Conservation (phyloP, 2,113 vertebrate genomes). For the Irena cyanogastra region DNA sequence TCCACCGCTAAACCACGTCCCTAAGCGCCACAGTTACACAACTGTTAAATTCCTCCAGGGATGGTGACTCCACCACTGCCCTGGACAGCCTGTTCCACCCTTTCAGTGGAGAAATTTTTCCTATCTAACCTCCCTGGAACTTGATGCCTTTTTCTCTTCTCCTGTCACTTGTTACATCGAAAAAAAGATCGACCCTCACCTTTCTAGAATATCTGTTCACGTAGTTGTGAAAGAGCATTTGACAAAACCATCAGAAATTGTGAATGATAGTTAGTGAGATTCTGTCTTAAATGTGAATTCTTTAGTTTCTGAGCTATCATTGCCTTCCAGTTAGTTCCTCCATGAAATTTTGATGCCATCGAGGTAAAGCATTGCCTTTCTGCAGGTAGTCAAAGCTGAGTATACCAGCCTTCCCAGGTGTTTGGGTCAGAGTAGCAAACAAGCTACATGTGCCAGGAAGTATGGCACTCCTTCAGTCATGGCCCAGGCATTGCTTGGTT, state of each 20-base stretch:
- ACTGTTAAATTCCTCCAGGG: background rate
- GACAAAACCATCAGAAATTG: background rate
- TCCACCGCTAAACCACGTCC: background rate
- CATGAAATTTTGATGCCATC: background rate
- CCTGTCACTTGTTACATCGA: fast-evolving
- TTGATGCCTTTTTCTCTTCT: background rate
- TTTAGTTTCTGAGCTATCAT: background rate
- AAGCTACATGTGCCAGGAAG: background rate
- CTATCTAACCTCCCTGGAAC: background rate
- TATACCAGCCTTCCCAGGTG: background rate
- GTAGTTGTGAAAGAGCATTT: background rate
- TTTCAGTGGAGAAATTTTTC: background rate
- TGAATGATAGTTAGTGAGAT: background rate
- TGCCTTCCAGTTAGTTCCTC: background rate
- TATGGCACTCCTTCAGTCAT: fast-evolving
- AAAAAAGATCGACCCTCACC: background rate
- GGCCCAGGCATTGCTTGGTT: background rate
- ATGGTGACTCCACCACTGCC: background rate
- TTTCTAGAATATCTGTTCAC: background rate
- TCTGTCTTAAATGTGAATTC: background rate
- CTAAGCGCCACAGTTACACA: background rate
- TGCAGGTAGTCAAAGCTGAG: background rate
- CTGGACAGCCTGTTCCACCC: background rate
- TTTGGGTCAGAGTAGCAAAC: background rate
- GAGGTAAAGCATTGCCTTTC: background rate